These are phyloP conservation scores for Andrena flavipes DNA, from an alignment of 2,888 invertebrate species.

Conservation along the genomic window DNA sequence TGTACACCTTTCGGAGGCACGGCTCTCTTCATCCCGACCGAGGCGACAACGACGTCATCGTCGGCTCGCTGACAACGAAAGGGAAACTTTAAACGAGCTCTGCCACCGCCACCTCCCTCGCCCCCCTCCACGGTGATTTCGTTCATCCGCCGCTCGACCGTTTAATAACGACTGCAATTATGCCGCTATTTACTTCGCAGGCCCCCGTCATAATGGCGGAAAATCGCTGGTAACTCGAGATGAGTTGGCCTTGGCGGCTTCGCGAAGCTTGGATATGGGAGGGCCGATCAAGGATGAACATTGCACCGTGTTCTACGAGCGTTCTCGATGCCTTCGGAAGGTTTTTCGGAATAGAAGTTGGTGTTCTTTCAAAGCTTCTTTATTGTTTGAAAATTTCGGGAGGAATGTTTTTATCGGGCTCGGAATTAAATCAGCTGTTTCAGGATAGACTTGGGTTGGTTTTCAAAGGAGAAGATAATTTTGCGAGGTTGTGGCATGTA, in stretches of 20 bases:
- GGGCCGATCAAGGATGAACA: conserved; percentile 28
- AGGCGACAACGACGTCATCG: conserved; percentile 57
- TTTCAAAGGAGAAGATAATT: too few relatives aligned
- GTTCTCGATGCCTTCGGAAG: background rate
- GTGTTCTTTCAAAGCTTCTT: background rate
- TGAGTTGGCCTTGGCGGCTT: conserved; percentile 23
- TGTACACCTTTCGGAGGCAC: conserved; percentile 59
- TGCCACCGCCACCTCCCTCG: background rate
- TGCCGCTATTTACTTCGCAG: conserved; percentile 62
- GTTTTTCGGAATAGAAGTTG: background rate
- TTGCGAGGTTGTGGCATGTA: too few relatives aligned
- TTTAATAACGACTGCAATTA: conserved; percentile 69
- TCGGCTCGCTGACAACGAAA: conserved; percentile 56
- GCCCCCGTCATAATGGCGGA: conserved; percentile 29
- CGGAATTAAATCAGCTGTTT: too few relatives aligned
- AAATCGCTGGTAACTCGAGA: conserved; percentile 51
- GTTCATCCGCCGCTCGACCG: conserved; percentile 38
- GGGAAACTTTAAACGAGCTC: conserved; percentile 70
- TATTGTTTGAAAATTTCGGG: background rate
- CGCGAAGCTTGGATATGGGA: conserved; percentile 13
- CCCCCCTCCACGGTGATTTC: conserved; percentile 30
- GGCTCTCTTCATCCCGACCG: conserved; percentile 46
- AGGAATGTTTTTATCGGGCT: too few relatives aligned
- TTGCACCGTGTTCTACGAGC: background rate
- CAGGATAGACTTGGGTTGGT: too few relatives aligned